Conservation (phyloP, 37 sponge, comb jelly and placozoan genomes). For the Corticium candelabrum region DNA sequence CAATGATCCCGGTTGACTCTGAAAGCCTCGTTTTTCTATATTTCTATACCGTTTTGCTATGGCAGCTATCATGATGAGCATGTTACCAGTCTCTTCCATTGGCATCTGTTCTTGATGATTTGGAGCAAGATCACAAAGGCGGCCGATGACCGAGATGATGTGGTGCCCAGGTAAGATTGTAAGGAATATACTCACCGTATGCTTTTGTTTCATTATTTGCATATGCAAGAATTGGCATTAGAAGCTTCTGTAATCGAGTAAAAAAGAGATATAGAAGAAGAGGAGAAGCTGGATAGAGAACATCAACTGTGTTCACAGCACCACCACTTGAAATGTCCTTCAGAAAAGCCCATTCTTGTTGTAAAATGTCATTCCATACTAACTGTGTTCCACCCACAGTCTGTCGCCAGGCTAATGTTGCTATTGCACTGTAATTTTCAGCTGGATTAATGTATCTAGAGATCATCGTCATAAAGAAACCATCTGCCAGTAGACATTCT, state of each 20-base stretch:
- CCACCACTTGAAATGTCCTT: constrained; percentile 79
- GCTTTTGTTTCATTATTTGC: constrained; percentile 46
- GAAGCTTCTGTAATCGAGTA: constrained; percentile 9
- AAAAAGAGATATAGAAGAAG: constrained; percentile 17
- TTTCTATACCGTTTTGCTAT: background rate
- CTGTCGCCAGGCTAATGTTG: constrained; percentile 66
- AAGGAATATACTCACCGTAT: constrained; percentile 43
- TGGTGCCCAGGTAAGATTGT: constrained; percentile 58
- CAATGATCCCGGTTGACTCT: too few relatives aligned
- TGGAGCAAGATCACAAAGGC: constrained; percentile 44
- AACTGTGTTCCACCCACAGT: constrained; percentile 35
- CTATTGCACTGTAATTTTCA: constrained; percentile 43
- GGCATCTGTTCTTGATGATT: constrained; percentile 69
- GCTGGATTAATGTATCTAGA: constrained; percentile 20
- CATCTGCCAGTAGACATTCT: too few relatives aligned
- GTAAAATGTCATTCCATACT: constrained; percentile 42
- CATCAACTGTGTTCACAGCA: constrained; percentile 70
- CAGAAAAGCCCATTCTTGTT: constrained; percentile 53
- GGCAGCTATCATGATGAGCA: constrained; percentile 34
- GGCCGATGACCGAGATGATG: constrained; percentile 77
- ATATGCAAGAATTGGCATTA: constrained; percentile 54
- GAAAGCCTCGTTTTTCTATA: too few relatives aligned
- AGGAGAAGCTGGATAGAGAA: constrained; percentile 62
- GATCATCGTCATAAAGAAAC: constrained; percentile 17
- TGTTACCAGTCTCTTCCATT: constrained; percentile 63